A percentile compares a stretch with the other conserved stretches of the same genome.
Conservation (phyloP, 2,797 vertebrate species). For the Nyctalus aviator region DNA sequence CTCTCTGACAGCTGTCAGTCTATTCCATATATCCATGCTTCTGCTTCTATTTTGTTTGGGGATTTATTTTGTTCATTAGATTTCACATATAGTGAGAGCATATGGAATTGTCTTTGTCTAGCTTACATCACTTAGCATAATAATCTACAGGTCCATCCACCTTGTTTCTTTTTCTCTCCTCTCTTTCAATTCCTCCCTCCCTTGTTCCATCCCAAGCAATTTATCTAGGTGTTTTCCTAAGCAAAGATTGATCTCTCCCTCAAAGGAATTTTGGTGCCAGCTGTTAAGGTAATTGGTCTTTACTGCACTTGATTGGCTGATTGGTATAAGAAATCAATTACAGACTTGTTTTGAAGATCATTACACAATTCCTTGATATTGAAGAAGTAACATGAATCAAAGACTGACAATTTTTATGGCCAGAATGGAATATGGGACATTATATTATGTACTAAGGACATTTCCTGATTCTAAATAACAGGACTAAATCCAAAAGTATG, state of each 20-base stretch:
- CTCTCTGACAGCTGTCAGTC: not conserved
- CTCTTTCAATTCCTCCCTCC: not conserved
- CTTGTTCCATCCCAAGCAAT: not conserved
- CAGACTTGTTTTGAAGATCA: constrained; percentile 34
- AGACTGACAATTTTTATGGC: constrained; percentile 23
- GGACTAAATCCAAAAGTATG: constrained; percentile 22
- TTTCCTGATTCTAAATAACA: not conserved
- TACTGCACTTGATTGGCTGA: constrained; percentile 24
- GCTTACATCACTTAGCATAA: not conserved
- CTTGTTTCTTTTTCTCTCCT: not conserved
- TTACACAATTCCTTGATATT: constrained; percentile 26
- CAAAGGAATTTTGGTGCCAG: constrained; percentile 23
- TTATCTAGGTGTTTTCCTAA: constrained; percentile 48
- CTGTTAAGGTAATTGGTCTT: constrained; percentile 44
- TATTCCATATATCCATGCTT: not conserved
- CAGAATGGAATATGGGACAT: not conserved
- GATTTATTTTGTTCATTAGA: not conserved
- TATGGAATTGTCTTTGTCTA: not conserved
- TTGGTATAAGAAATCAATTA: constrained; percentile 45
- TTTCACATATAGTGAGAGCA: not conserved
- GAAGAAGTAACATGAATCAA: constrained; percentile 6
- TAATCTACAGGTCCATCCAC: not conserved
- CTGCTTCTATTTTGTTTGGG: not conserved
- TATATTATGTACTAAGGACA: not conserved
- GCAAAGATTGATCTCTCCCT: constrained; percentile 30